A percentile compares a stretch with the other conserved stretches of the same genome.
phyloP scores from a whole-genome alignment of 1,140 invertebrate genomes.

The Lamellibrachia luymesi region DNA sequence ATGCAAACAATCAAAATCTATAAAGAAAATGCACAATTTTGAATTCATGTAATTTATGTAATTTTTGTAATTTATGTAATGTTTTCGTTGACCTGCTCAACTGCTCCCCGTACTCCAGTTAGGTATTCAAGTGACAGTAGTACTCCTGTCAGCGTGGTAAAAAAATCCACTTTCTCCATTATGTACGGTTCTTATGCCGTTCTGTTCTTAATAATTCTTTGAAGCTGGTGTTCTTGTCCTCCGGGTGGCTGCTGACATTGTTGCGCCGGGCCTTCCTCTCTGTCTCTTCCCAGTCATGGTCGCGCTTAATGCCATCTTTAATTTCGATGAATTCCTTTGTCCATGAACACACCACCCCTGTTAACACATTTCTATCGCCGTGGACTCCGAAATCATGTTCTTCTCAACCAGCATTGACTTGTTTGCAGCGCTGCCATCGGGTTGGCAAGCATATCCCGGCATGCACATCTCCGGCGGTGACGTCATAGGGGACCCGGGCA shows the following conservation, averaged over 20 bases:
- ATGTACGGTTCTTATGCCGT: no score
- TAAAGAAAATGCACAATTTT: not conserved
- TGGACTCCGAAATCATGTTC: not conserved
- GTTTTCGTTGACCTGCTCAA: not conserved
- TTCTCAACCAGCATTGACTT: not conserved
- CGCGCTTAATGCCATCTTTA: no score
- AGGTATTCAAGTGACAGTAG: no score
- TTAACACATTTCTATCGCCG: not conserved
- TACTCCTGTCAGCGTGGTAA: no score
- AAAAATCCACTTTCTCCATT: no score
- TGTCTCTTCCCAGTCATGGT: no score
- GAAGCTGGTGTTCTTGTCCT: no score
- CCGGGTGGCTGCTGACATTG: no score
- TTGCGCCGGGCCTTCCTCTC: no score
- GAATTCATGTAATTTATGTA: not conserved
- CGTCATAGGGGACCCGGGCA: not conserved
- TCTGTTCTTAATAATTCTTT: no score
- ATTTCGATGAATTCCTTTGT: no score
- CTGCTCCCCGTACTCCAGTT: no score
- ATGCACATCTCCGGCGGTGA: not conserved
- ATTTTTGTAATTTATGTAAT: not conserved
- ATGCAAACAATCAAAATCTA: not conserved
- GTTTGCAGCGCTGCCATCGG: conserved; percentile 4
- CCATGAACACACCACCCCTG: not conserved
- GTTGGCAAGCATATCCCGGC: conserved; percentile 14